phyloP scores from a whole-genome alignment of 2,888 invertebrate species.

The Eurytoma californica region DNA sequence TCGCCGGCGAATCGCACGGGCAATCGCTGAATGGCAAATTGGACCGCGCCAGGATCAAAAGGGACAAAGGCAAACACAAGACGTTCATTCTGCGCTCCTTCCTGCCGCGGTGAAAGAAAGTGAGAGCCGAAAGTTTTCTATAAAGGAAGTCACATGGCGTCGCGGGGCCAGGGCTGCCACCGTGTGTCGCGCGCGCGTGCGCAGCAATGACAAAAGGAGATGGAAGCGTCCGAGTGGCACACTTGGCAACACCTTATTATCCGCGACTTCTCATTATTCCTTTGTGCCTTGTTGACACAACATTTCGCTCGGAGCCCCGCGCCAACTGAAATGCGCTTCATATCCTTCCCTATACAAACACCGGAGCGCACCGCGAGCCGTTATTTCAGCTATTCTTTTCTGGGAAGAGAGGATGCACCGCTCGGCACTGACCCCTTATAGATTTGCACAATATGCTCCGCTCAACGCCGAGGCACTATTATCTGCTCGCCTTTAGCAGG shows the following conservation, averaged over 20 bases:
- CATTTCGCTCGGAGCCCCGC: conserved; percentile 20
- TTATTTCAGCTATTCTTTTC: conserved; percentile 17
- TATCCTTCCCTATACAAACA: conserved; percentile 15
- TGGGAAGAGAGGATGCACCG: background rate
- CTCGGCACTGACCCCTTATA: background rate
- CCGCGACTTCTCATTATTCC: conserved; percentile 48
- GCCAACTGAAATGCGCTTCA: conserved; percentile 31
- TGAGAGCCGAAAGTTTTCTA: conserved; percentile 1
- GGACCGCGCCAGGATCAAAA: background rate
- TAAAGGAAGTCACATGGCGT: conserved; percentile 46
- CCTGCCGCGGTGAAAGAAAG: background rate
- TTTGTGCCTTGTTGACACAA: conserved; percentile 54
- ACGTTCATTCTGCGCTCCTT: background rate
- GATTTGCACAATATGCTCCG: conserved; percentile 6
- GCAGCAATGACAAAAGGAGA: conserved; percentile 40
- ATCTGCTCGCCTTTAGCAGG: background rate
- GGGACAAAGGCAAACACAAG: background rate
- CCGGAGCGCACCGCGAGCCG: conserved; percentile 20
- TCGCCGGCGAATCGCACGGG: background rate
- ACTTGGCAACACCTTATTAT: conserved; percentile 50
- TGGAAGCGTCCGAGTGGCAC: conserved; percentile 24
- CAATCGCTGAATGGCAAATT: background rate
- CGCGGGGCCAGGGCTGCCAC: background rate
- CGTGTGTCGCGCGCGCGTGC: conserved; percentile 22
- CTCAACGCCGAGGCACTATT: background rate